A percentile compares a stretch with the other conserved stretches of the same genome.
Conservation (phyloP, 1,140 invertebrate genomes). For the Ips nitidus region DNA sequence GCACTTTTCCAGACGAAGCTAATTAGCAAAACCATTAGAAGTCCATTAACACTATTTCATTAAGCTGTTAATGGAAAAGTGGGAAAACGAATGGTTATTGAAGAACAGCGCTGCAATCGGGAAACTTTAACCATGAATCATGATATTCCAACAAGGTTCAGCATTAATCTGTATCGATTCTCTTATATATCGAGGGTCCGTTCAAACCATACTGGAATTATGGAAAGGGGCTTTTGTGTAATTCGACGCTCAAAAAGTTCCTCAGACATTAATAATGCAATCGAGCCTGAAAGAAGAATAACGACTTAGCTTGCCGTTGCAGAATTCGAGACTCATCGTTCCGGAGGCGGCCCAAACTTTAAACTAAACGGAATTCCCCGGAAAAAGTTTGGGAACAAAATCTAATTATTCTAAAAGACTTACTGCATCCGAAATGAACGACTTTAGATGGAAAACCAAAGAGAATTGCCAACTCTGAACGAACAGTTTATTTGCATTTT, state of each 20-base stretch:
- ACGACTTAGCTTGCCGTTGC: background rate
- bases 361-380: background rate
- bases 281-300: constrained; percentile 1
- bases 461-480: background rate
- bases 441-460: constrained; percentile 2
- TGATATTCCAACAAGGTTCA: constrained; percentile 5
- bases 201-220: no score
- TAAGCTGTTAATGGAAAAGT: constrained; percentile 13
- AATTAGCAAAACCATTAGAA: constrained; percentile 7
- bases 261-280: background rate
- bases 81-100: constrained; percentile 10
- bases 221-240: background rate
- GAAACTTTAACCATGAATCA: constrained; percentile 16
- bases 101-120: constrained; percentile 6
- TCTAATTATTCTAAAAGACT: constrained; percentile 7
- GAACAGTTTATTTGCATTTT: background rate
- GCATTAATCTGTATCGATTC: constrained; percentile 17
- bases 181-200: background rate
- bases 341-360: background rate
- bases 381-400: background rate
- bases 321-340: background rate
- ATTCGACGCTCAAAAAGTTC: background rate
- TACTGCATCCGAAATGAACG: constrained; percentile 5
- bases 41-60: constrained; percentile 18
- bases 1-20: background rate